Evolutionary conservation across 2,888 invertebrate species (phyloP).

Genomic region (Stenolophus ochropezus): DNA sequence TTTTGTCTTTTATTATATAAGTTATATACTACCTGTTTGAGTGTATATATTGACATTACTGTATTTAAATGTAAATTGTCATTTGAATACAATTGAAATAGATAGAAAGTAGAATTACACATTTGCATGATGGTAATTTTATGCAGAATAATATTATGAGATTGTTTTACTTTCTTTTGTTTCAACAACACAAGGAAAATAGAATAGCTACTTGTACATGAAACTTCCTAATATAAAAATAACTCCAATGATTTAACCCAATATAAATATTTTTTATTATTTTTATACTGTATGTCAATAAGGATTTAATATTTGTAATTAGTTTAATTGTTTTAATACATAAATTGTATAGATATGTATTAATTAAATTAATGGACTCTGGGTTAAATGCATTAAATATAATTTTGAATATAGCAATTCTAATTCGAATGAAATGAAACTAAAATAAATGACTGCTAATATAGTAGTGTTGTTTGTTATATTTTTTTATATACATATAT

Average conservation of each 20-base stretch:
- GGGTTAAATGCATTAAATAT: too few species aligned
- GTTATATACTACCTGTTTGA: neutral
- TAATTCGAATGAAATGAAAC: too few species aligned
- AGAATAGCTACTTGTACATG: neutral
- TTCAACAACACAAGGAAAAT: neutral
- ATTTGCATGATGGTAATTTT: slow-evolving; percentile 24
- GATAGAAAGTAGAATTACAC: slow-evolving; percentile 7
- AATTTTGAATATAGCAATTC: too few species aligned
- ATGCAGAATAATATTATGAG: slow-evolving; percentile 13
- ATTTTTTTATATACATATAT: too few species aligned
- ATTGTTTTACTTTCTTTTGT: slow-evolving; percentile 24
- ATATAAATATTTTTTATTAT: neutral
- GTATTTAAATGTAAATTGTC: slow-evolving; percentile 16
- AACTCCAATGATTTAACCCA: neutral
- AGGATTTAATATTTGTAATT: too few species aligned
- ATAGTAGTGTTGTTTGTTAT: too few species aligned
- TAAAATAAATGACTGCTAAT: too few species aligned
- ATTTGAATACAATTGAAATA: slow-evolving; percentile 17
- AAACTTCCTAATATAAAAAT: neutral
- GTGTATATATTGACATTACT: neutral
- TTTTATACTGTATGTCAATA: too few species aligned
- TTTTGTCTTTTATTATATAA: neutral
- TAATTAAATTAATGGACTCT: too few species aligned
- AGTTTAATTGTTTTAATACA: too few species aligned
- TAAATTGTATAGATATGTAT: too few species aligned